Evolutionary conservation across 2,888 invertebrate species (phyloP).

Genomic region (Merodon equestris): DNA sequence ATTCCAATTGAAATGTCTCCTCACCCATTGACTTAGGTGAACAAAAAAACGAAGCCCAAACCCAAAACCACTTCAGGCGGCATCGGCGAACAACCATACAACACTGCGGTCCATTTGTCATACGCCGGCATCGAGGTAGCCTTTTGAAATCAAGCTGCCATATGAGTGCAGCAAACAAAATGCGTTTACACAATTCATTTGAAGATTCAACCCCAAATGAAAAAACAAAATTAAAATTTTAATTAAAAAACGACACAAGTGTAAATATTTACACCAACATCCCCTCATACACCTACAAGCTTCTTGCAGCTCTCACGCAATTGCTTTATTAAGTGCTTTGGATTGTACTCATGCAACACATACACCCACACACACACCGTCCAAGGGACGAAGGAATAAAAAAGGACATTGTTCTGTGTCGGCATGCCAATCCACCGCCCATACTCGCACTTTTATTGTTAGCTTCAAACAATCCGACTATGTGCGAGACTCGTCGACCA

Average conservation of each 20-base stretch:
- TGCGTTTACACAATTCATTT: constrained; percentile 69
- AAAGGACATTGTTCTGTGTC: constrained; percentile 4
- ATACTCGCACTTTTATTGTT: constrained; percentile 48
- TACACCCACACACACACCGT: too few species aligned
- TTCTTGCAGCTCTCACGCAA: constrained; percentile 60
- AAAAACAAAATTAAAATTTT: constrained; percentile 68
- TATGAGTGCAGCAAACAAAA: constrained; percentile 58
- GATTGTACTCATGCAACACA: neutral
- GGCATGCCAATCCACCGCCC: constrained; percentile 44
- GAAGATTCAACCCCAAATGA: constrained; percentile 66
- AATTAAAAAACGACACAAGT: constrained; percentile 69
- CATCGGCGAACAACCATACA: constrained; percentile 41
- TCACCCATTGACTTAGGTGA: constrained; percentile 64
- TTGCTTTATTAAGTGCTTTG: constrained; percentile 67
- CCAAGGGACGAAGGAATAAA: too few species aligned
- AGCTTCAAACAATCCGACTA: constrained; percentile 26
- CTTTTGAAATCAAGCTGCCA: neutral
- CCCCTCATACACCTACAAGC: too few species aligned
- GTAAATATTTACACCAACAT: constrained; percentile 67
- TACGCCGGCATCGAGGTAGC: constrained; percentile 15
- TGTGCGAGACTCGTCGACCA: too few species aligned
- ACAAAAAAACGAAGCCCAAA: too few species aligned
- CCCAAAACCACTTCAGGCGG: too few species aligned
- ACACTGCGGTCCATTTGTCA: constrained; percentile 61
- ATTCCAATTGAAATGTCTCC: constrained; percentile 65